Conservation (phyloP, 1,140 invertebrate species). For the Pachypeltis micranthus region DNA sequence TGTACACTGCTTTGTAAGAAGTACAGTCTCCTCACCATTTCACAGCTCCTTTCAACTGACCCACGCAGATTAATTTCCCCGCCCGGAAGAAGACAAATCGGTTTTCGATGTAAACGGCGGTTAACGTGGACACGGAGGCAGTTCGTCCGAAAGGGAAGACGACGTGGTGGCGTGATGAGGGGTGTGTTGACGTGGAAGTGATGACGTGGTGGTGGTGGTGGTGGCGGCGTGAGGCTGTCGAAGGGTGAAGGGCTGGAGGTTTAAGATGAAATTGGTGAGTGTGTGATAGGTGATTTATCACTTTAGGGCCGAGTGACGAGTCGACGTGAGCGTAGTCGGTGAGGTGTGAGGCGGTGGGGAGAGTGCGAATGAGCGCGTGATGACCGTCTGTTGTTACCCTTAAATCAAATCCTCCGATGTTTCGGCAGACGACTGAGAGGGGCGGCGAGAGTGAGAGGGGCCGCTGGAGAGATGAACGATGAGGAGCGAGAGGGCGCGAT, state of each 20-base stretch:
- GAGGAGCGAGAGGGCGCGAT: neutral
- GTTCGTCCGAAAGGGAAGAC: neutral
- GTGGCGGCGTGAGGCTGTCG: too few relatives aligned
- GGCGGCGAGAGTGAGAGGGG: neutral
- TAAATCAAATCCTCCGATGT: constrained; percentile 6
- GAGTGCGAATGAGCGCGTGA: constrained; percentile 6
- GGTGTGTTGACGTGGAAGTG: neutral
- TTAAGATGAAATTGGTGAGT: constrained; percentile 8
- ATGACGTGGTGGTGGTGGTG: neutral
- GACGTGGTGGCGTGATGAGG: neutral
- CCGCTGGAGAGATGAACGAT: neutral
- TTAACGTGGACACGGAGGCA: neutral
- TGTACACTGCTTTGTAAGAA: too few relatives aligned
- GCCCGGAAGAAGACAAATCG: neutral
- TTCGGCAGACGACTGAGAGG: neutral
- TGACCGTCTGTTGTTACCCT: constrained; percentile 6
- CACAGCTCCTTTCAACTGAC: too few relatives aligned
- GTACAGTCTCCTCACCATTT: too few relatives aligned
- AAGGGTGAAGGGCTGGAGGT: too few relatives aligned
- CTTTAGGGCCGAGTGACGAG: constrained; percentile 5
- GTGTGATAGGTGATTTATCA: constrained; percentile 9
- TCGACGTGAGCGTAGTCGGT: too few relatives aligned
- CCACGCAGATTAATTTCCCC: too few relatives aligned
- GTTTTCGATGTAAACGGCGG: neutral
- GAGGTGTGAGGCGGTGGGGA: neutral